Conservation (phyloP, 2,113 vertebrate species). For the Xyliphius kryptos region DNA sequence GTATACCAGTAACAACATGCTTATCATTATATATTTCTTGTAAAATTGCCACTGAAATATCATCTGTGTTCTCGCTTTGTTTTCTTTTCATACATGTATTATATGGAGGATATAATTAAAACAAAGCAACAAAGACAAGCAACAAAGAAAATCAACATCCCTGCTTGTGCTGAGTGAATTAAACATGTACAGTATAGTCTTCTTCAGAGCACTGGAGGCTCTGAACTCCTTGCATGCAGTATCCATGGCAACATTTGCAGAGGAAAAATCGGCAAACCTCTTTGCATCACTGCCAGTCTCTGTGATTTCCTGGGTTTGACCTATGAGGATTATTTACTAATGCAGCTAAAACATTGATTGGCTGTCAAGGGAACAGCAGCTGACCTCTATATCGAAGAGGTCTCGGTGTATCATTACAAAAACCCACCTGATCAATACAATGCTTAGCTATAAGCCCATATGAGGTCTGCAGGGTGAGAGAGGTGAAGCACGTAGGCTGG, state of each 20-base stretch:
- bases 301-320: slow-evolving; percentile 43
- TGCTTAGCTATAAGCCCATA: slow-evolving; percentile 39
- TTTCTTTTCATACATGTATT: too few species aligned
- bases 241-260: slow-evolving; percentile 47
- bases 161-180: slow-evolving; percentile 8
- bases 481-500: slow-evolving; percentile 31
- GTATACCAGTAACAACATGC: too few species aligned
- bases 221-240: slow-evolving; percentile 36
- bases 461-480: slow-evolving; percentile 29
- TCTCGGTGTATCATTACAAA: slow-evolving; percentile 42
- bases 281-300: slow-evolving; percentile 30
- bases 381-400: slow-evolving; percentile 43
- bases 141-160: too few species aligned
- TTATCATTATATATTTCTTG: too few species aligned
- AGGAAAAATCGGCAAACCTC: slow-evolving; percentile 26
- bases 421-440: slow-evolving; percentile 38
- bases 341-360: slow-evolving; percentile 43
- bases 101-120: too few species aligned
- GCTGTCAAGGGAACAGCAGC: slow-evolving; percentile 36
- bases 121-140: too few species aligned
- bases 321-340: slow-evolving; percentile 47
- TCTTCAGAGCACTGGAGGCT: slow-evolving; percentile 24
- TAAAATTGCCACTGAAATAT: too few species aligned
- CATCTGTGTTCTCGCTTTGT: too few species aligned
- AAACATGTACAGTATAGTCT: slow-evolving; percentile 23